Evolutionary conservation across 2,888 invertebrate species (phyloP).

Genomic region (Drosophila melanocephala): DNA sequence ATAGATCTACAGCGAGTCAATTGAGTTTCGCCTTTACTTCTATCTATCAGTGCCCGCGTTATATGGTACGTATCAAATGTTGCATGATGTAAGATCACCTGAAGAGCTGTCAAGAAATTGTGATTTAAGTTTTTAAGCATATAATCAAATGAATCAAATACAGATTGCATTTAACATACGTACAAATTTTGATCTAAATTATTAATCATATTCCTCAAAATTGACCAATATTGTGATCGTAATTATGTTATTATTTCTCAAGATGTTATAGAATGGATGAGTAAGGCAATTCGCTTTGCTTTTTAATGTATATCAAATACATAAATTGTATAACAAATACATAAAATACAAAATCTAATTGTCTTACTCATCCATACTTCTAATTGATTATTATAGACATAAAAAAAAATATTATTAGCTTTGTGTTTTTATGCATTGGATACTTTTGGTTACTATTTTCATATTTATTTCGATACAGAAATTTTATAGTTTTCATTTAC

Average conservation of each 20-base stretch:
- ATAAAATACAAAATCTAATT: not conserved
- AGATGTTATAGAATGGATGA: not conserved
- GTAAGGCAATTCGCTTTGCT: not conserved
- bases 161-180: not conserved
- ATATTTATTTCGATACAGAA: not conserved
- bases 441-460: not conserved
- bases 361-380: not conserved
- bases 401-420: not conserved
- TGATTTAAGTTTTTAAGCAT: not conserved
- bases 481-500: not conserved
- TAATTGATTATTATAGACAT: not conserved
- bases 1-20: not conserved
- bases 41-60: constrained; percentile 33
- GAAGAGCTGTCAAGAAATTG: not conserved
- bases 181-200: not conserved
- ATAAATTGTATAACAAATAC: not conserved
- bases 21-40: constrained; percentile 1
- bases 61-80: constrained; percentile 64
- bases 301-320: not conserved
- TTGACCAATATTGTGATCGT: not conserved
- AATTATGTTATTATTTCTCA: no score
- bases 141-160: not conserved
- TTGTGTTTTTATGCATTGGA: not conserved
- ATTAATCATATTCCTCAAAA: not conserved
- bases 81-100: constrained; percentile 29